phyloP scores from a whole-genome alignment of 2,888 invertebrate genomes.

The Orchestes rusci region DNA sequence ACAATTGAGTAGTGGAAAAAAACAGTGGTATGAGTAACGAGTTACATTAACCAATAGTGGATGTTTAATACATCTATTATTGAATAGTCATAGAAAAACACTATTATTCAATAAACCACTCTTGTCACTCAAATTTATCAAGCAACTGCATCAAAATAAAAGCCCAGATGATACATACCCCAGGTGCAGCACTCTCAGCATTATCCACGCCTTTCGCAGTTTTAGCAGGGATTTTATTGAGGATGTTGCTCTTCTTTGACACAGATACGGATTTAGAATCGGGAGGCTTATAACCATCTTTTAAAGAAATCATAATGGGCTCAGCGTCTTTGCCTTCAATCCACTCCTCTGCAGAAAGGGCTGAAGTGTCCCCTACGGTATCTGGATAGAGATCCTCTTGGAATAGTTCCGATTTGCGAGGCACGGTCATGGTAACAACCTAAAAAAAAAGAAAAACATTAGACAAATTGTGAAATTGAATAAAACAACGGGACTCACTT shows the following conservation, averaged over 20 bases:
- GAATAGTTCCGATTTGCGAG: slow-evolving; percentile 93
- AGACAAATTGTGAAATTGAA: neutral
- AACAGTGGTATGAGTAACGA: too few species aligned
- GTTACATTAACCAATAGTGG: too few species aligned
- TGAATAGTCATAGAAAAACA: too few species aligned
- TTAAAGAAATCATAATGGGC: slow-evolving; percentile 84
- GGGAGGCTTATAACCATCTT: slow-evolving; percentile 65
- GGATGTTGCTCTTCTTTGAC: slow-evolving; percentile 68
- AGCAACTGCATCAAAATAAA: too few species aligned
- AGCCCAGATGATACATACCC: too few species aligned
- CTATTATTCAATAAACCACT: too few species aligned
- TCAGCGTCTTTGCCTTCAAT: slow-evolving; percentile 82
- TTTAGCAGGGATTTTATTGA: slow-evolving; percentile 59
- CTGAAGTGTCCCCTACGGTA: slow-evolving; percentile 84
- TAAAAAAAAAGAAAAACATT: slow-evolving; percentile 30
- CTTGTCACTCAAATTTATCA: too few species aligned
- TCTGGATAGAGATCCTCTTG: slow-evolving; percentile 97
- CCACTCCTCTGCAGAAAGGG: slow-evolving; percentile 89
- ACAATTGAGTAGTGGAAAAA: too few species aligned
- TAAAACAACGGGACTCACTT: slow-evolving; percentile 47
- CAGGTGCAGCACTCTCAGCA: too few species aligned
- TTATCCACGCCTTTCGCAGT: too few species aligned
- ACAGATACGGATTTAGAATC: slow-evolving; percentile 69
- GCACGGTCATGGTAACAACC: slow-evolving; percentile 96
- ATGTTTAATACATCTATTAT: too few species aligned